These are phyloP conservation scores for Seriola aureovittata DNA, from an alignment of 2,113 vertebrate species.

Conservation along the genomic window DNA sequence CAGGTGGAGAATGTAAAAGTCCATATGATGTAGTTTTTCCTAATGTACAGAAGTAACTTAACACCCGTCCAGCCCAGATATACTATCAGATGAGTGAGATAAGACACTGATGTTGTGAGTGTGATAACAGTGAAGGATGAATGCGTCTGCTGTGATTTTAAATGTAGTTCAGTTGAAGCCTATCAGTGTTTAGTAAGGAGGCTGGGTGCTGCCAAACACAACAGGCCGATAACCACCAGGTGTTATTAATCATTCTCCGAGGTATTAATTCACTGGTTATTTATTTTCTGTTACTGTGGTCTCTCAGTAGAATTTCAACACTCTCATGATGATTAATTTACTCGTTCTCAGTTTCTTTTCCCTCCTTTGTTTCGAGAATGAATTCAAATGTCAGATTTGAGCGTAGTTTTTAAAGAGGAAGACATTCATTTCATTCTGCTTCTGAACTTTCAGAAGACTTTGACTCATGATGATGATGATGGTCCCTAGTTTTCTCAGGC, in stretches of 20 bases:
- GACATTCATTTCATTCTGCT: too few relatives aligned
- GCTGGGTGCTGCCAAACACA: conserved; percentile 39
- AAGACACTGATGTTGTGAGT: neutral
- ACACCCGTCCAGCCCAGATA: neutral
- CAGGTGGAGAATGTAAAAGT: neutral
- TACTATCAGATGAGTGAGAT: neutral
- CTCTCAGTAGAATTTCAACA: neutral
- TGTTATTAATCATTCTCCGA: neutral
- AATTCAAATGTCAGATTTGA: too few relatives aligned
- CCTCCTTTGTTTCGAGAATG: neutral
- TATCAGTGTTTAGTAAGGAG: conserved; percentile 32
- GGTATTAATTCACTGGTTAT: neutral
- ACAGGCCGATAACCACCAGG: conserved; percentile 21
- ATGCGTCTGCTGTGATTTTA: neutral
- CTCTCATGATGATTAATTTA: neutral
- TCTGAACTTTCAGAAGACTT: too few relatives aligned
- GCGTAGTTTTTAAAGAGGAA: too few relatives aligned
- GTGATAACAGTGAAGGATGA: neutral
- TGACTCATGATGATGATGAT: too few relatives aligned
- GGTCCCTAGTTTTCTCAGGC: too few relatives aligned
- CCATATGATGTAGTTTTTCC: neutral
- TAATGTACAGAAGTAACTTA: neutral
- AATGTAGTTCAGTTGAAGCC: neutral
- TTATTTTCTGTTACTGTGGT: conserved; percentile 1
- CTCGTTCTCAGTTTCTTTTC: neutral